Base-by-base conservation (phyloP, 2,113 vertebrate species). In the Megaceryle torquata region DNA sequence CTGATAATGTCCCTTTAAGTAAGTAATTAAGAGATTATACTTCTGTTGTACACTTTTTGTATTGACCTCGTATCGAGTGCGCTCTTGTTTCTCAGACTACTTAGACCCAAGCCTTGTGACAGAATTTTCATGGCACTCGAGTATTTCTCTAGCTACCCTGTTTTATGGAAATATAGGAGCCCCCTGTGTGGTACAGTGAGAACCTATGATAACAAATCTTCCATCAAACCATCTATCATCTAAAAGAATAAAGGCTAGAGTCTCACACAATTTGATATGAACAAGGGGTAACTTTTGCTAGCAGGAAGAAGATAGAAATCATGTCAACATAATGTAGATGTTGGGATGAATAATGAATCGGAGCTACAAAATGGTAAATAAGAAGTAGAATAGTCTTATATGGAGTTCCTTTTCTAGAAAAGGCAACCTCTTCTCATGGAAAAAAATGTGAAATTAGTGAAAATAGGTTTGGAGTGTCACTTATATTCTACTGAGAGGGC, bases 1-100 rank as follows among this genome's bases (percentile, higher is more conserved):
- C 98, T 57, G 98, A 99, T 89, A 99, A 99, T 96, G 98, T 98
- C 96, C 99, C 99, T 77, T 97, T 99, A 98, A 99, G 99, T 99
- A 96, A 98, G 98, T 98, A 61, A 65, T 39, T 28, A 0, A 10
- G 18, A 80, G 35, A 9, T 72, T 16, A 1, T 61, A 1, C 31
- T 39, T 51, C 9, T 41, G 0, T 26, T 33, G 13, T 57, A 56
- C 25, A 2, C 18, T 46, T 51, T 37, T 10, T 35, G 17, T 60
- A 8, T 26, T 75, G 54, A 80, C 44, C 43, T 54, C 2, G 0
- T 50, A 5, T 44, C 24, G 14, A 4, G 2, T 43, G 43, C 14
- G 6, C n/a, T 7, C 48, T 51, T 29, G 10, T 26, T 63, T 46
- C 13, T 64, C 15, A 59, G 39, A 41, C 16, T 43, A 7, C 35